Conservation (phyloP, 2,113 vertebrate genomes). For the Toxostoma redivivum region DNA sequence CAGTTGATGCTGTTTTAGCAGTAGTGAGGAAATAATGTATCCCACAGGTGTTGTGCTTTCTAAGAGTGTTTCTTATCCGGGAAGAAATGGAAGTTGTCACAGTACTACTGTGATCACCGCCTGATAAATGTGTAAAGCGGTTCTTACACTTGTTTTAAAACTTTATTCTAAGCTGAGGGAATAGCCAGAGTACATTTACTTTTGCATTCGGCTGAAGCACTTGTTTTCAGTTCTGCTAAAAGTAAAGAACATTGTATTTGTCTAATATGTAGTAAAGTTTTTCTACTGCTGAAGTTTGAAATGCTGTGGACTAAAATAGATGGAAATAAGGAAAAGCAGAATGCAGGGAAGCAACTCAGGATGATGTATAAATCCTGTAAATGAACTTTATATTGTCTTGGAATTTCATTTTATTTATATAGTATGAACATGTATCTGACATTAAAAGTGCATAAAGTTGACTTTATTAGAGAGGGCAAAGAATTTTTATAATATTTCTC, state of each 20-base stretch:
- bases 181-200: not conserved
- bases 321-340: not conserved
- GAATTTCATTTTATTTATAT: not conserved
- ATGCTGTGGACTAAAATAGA: not conserved
- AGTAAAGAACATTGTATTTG: not conserved
- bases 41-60: not conserved
- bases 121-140: fast-evolving
- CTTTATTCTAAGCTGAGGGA: not conserved
- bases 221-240: not conserved
- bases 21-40: not conserved
- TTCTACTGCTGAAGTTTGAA: not conserved
- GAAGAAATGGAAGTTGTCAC: not conserved
- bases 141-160: not conserved
- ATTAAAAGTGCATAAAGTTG: not conserved
- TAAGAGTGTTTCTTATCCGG: not conserved
- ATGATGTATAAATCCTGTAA: not conserved
- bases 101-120: not conserved
- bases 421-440: not conserved
- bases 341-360: not conserved
- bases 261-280: not conserved
- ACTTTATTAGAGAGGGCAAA: not conserved
- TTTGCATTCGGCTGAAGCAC: not conserved
- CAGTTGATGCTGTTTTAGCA: not conserved
- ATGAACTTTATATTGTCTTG: not conserved
- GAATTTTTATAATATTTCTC: not conserved